These are phyloP conservation scores for Phalacrocorax carbo DNA, from an alignment of 2,113 vertebrate species.

Conservation along the genomic window DNA sequence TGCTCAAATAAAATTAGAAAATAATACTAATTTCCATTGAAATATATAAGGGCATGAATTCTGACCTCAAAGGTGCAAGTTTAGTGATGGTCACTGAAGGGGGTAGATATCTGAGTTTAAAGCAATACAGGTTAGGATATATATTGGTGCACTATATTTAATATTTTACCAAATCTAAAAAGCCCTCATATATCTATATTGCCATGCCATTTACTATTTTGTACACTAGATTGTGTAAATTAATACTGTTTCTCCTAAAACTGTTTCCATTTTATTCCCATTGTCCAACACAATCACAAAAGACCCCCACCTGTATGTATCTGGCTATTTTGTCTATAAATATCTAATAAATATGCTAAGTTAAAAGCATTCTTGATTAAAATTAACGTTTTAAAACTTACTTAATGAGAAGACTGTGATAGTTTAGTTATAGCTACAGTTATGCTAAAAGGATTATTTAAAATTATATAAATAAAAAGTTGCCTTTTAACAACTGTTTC, in stretches of 20 bases:
- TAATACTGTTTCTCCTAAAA: neutral
- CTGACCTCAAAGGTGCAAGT: neutral
- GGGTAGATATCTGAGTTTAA: neutral
- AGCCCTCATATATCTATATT: neutral
- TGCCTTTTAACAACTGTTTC: neutral
- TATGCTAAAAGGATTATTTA: neutral
- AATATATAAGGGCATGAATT: neutral
- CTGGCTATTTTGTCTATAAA: neutral
- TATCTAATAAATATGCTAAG: neutral
- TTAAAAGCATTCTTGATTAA: neutral
- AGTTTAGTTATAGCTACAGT: neutral
- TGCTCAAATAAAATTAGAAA: neutral
- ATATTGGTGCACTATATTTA: neutral
- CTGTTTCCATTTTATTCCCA: neutral
- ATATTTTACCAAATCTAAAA: neutral
- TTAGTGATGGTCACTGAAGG: neutral
- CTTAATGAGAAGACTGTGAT: neutral
- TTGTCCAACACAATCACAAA: neutral
- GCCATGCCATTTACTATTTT: neutral
- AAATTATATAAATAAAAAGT: neutral
- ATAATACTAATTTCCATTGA: neutral
- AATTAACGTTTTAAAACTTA: neutral
- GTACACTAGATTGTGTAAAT: neutral
- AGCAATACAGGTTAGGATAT: neutral
- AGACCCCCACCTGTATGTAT: fast-evolving